phyloP scores from a whole-genome alignment of 2,113 vertebrate genomes.

The Antechinus flavipes region DNA sequence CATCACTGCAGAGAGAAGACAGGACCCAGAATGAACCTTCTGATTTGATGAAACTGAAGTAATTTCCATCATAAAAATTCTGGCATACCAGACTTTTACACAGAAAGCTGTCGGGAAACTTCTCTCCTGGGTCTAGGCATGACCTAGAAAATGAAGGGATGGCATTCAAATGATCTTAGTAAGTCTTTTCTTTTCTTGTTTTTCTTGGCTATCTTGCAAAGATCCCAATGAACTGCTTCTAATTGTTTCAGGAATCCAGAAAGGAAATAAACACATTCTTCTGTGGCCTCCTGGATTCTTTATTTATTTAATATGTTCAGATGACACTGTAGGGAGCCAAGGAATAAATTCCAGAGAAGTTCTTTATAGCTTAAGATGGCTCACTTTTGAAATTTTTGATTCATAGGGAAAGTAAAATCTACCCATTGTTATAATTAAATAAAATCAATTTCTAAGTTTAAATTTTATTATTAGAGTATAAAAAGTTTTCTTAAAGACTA shows the following conservation, averaged over 20 bases:
- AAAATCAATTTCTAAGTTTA: conserved; percentile 1
- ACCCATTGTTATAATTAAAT: background rate
- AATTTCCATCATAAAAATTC: conserved; percentile 61
- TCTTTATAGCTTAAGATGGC: background rate
- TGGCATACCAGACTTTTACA: conserved; percentile 43
- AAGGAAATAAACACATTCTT: background rate
- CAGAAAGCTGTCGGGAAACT: conserved; percentile 37
- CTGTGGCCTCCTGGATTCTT: background rate
- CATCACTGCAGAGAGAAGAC: conserved; percentile 28
- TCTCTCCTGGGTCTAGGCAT: conserved; percentile 43
- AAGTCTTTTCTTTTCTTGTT: conserved; percentile 58
- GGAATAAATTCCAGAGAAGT: background rate
- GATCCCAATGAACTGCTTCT: background rate
- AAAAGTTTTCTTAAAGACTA: background rate
- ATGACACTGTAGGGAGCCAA: background rate
- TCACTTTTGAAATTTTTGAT: background rate
- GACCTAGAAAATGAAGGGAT: conserved; percentile 55
- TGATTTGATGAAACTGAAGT: conserved; percentile 63
- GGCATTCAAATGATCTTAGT: conserved; percentile 49
- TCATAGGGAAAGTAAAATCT: conserved; percentile 19
- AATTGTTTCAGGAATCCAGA: conserved; percentile 36
- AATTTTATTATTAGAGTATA: background rate
- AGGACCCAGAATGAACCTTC: conserved; percentile 60
- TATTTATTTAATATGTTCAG: background rate
- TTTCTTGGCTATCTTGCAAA: conserved; percentile 55